These are phyloP conservation scores for Tachina lurida DNA, from an alignment of 2,888 invertebrate genomes.

Conservation along the genomic window DNA sequence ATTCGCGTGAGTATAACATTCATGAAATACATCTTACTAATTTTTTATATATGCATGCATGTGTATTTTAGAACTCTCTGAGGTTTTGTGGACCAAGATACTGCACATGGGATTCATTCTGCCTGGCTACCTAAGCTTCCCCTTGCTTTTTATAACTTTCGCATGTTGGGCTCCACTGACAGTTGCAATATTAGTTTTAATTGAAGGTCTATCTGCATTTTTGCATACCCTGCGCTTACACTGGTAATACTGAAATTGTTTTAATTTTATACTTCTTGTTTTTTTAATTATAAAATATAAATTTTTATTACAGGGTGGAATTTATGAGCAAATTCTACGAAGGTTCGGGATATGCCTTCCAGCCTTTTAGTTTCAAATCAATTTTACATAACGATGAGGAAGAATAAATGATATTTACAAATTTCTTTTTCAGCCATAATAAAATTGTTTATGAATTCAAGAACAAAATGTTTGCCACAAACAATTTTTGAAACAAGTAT, in stretches of 20 bases:
- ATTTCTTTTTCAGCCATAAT: too few species aligned
- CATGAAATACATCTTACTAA: too few species aligned
- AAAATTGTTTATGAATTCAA: too few species aligned
- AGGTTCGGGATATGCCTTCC: conserved; percentile 91
- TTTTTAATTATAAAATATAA: neutral
- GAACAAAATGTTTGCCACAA: neutral
- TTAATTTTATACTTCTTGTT: neutral
- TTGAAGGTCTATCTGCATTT: conserved; percentile 99
- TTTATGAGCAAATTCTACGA: conserved; percentile 98
- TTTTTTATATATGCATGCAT: too few species aligned
- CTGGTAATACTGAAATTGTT: conserved; percentile 86
- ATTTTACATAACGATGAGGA: conserved; percentile 86
- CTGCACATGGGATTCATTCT: conserved; percentile 87
- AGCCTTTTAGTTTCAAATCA: conserved; percentile 93
- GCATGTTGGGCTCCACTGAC: conserved; percentile 95
- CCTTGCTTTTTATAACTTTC: conserved; percentile 92
- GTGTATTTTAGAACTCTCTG: conserved; percentile 88
- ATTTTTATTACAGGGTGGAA: conserved; percentile 88
- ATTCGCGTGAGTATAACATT: conserved; percentile 88
- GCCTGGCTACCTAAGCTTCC: conserved; percentile 87
- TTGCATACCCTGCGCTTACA: conserved; percentile 98
- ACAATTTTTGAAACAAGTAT: neutral
- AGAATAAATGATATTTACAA: conserved; percentile 10
- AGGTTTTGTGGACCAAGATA: conserved; percentile 97
- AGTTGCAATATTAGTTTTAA: conserved; percentile 96